Percentiles rank a stretch among this genome's conserved stretches.
Conservation (phyloP, 2,888 invertebrate species). For the Phyto melanocephala region DNA sequence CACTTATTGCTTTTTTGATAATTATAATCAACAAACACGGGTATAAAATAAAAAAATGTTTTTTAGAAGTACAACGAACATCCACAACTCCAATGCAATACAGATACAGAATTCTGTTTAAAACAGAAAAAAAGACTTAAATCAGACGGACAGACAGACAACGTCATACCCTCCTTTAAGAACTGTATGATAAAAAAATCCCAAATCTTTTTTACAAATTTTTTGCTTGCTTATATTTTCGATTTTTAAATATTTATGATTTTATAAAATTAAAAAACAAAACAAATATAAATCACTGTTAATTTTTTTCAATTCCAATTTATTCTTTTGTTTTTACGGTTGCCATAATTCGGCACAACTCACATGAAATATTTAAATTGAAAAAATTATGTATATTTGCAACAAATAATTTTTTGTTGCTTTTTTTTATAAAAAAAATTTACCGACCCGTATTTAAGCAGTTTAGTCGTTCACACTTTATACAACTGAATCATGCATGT, state of each 20-base stretch:
- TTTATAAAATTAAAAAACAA: too few relatives aligned
- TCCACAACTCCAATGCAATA: constrained; percentile 43
- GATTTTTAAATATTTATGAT: too few relatives aligned
- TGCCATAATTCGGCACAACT: too few relatives aligned
- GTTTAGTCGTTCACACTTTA: constrained; percentile 29
- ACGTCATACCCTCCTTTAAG: constrained; percentile 45
- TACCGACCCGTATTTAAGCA: constrained; percentile 35
- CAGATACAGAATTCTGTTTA: constrained; percentile 56
- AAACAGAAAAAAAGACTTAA: constrained; percentile 19
- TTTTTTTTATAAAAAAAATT: neutral
- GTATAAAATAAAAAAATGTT: constrained; percentile 34
- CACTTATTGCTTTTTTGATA: constrained; percentile 9
- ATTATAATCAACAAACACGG: constrained; percentile 48
- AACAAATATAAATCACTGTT: too few relatives aligned
- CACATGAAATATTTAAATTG: too few relatives aligned
- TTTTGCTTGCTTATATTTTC: too few relatives aligned
- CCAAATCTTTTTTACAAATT: too few relatives aligned
- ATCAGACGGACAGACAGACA: constrained; percentile 29
- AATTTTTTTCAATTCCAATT: neutral
- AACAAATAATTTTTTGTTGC: neutral
- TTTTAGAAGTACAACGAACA: constrained; percentile 32
- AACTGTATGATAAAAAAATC: too few relatives aligned
- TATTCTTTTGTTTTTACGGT: neutral
- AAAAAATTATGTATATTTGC: neutral
- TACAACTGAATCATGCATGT: constrained; percentile 55